Evolutionary conservation across 2,797 vertebrate species (phyloP).

Genomic region (Dromococcyx pavoninus): DNA sequence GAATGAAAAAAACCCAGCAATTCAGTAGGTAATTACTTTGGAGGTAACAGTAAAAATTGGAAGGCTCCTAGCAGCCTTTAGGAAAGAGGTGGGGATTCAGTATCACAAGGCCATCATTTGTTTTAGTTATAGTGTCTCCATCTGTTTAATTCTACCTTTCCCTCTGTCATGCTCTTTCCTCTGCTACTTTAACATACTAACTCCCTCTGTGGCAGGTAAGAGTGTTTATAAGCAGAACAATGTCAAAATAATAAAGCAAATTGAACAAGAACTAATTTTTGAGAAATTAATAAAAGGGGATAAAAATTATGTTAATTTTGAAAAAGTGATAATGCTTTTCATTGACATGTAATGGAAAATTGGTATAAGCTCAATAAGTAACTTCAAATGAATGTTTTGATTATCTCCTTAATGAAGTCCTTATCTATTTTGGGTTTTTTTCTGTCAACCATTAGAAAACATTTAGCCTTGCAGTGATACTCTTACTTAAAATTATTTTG

Average conservation of each 20-base stretch:
- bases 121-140: neutral
- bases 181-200: neutral
- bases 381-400: neutral
- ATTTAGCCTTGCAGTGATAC: neutral
- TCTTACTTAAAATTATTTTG: neutral
- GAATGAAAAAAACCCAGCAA: constrained; percentile 4
- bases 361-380: neutral
- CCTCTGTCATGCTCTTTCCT: neutral
- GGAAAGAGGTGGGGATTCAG: neutral
- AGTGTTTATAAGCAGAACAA: neutral
- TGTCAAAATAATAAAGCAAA: neutral
- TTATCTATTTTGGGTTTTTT: neutral
- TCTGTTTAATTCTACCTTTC: neutral
- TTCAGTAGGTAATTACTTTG: neutral
- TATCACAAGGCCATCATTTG: neutral
- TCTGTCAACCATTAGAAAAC: neutral
- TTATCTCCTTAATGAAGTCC: neutral
- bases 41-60: neutral
- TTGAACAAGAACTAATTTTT: neutral
- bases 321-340: neutral
- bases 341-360: neutral
- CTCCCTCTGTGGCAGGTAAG: neutral
- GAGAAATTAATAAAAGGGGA: neutral
- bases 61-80: neutral
- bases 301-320: neutral